Evolutionary conservation across 1,140 invertebrate genomes (phyloP), one percentile per base, ranked within the genome.

Genomic region (Zaprionus africanus): DNA sequence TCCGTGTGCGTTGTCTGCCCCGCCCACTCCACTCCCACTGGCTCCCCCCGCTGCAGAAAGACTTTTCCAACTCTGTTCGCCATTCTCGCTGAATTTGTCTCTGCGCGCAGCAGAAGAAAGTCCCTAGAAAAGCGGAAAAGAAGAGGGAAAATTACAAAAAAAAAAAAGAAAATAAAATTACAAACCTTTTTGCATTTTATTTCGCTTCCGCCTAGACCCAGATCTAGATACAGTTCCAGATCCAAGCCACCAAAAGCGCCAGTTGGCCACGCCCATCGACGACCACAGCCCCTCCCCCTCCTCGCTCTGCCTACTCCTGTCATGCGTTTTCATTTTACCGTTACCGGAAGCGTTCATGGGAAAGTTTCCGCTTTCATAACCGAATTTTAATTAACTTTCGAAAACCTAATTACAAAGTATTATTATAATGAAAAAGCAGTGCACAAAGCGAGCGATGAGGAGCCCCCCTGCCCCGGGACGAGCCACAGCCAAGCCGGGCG

Each of bases 381-480:
- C 91, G 91, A 92, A 92, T 92, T 92, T 92, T 92, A 92, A 92
- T 92, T 92, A 92, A 92, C 91, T 92, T 92, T 92, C 91, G 91
- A 92, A 92, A 92, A 92, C 91, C 91, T 92, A 92, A 92, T 92
- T 92, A 92, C 91, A 92, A 92, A 92, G 91, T 92, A 92, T 92
- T 92, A 92, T 92, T 91, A 92, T 92, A 92, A 92, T 91, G 87
- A 92, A 92, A 91, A 91, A 91, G 81, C 85, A 90, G 85, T 85
- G 85, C 85, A 90, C 85, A 90, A 87, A 87, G 84, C 84, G 60
- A 88, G 81, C 69, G 57, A 62, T 57, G 22, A 58, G 71, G 60
- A 70, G 60, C 59, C 63, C 34, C 53, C 19, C 0, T 26, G 15
- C 41, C 9, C 4, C 13, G 24, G 17, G 17, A 36, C 12, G 19